A percentile compares a stretch with the other conserved stretches of the same genome.
phyloP scores from a whole-genome alignment of 2,888 invertebrate species.

The Drosophila pullipes region DNA sequence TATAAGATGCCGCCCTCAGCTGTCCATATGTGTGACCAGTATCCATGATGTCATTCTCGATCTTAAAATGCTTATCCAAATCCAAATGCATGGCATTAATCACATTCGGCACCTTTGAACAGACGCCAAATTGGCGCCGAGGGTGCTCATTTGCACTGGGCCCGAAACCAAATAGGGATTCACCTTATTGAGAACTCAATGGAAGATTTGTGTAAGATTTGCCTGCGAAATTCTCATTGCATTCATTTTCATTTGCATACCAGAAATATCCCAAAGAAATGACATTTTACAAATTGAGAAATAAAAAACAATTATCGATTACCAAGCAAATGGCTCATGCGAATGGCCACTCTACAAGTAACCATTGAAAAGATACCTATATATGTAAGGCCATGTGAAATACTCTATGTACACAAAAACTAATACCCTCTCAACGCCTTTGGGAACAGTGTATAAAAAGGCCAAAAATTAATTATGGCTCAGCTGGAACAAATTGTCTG shows the following conservation, averaged over 20 bases:
- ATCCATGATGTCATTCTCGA: constrained; percentile 8
- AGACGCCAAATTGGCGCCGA: constrained; percentile 1
- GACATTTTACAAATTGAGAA: constrained; percentile 1
- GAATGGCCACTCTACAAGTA: neutral
- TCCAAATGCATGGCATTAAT: neutral
- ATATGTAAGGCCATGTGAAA: neutral
- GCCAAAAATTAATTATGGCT: constrained; percentile 7
- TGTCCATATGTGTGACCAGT: constrained; percentile 10
- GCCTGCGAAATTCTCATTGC: constrained; percentile 4
- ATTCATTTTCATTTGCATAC: constrained; percentile 14
- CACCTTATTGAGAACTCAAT: constrained; percentile 4
- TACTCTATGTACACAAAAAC: neutral
- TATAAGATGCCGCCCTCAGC: constrained; percentile 28
- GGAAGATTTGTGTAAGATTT: neutral
- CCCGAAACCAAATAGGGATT: constrained; percentile 28
- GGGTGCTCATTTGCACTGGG: constrained; percentile 4
- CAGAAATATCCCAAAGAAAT: neutral
- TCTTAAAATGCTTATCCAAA: constrained; percentile 1
- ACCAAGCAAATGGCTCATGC: neutral
- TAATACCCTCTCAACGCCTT: neutral
- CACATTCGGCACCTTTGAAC: constrained; percentile 48
- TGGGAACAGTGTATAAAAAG: neutral
- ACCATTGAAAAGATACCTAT: neutral
- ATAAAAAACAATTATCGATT: neutral
- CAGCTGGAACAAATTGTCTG: constrained; percentile 11